Evolutionary conservation across 2,113 vertebrate genomes (phyloP), one percentile per base, ranked within the genome.

Genomic region (Fregata magnificens): DNA sequence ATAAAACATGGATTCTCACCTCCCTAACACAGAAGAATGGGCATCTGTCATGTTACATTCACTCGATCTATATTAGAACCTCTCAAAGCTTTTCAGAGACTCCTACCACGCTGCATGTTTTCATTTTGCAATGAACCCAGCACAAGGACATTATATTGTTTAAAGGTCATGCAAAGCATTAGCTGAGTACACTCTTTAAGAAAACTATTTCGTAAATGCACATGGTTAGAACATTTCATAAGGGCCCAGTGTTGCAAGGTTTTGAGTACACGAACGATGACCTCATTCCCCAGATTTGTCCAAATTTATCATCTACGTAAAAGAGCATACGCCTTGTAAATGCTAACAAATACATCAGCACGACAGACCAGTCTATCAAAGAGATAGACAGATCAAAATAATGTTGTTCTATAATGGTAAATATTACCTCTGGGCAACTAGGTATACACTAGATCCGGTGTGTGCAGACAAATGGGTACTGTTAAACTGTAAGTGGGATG

Each of bases 1-100:
- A 91, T 87, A 91, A 93, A 93, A 76, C 49, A 87, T 9, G 31
- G 95, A 85, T 90, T 96, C 90, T 91, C 90, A 88, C 82, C 76
- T 80, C 66, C 73, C 36, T 84, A 87, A 76, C 69, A 53, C 24
- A 90, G 88, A 85, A 72, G 66, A 93, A 91, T 63, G 53, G 58
- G 38, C 66, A 93, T 72, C 89, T 91, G 49, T 87, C 77, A 82
- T 63, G 56, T 59, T 78, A 83, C 34, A 87, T 56, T 90, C 44
- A 44, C 34, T 85, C 1, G 0, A 20, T 91, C 66, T 93, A 36
- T 61, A 69, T 72, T 55, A 88, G 61, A 95, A 72, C 22, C 40
- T 22, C 24, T 69, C 58, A 87, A 66, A 89, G 40, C 13, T 76
- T 91, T 82, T 65, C 70, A 93, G 55, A 88, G 84, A 72, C 66